phyloP scores from a whole-genome alignment of 2,113 vertebrate genomes.

The Chaetops frenatus region DNA sequence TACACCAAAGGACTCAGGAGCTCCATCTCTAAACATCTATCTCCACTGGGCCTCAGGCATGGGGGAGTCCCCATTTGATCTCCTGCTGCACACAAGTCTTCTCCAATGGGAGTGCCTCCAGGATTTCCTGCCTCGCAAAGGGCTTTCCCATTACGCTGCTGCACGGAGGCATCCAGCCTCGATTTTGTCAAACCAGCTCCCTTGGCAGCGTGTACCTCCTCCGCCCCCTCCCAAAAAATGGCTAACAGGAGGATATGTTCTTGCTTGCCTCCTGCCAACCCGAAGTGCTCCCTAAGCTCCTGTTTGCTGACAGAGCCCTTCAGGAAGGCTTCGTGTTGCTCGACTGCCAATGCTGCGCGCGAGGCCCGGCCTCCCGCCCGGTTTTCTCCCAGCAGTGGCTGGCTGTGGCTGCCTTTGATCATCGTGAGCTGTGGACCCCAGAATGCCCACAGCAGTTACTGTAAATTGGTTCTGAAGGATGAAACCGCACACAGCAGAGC shows the following conservation, averaged over 20 bases:
- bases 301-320: not conserved
- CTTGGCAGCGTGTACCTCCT: not conserved
- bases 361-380: not conserved
- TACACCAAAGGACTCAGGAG: not conserved
- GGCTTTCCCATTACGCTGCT: not conserved
- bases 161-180: not conserved
- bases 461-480: constrained; percentile 5
- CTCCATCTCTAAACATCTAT: not conserved
- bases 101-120: not conserved
- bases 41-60: not conserved
- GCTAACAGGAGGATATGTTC: not conserved
- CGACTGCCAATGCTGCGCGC: not conserved
- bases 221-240: not conserved
- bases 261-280: not conserved
- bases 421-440: not conserved
- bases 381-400: not conserved
- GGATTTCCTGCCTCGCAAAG: not conserved
- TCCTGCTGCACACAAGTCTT: not conserved
- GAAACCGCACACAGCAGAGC: not conserved
- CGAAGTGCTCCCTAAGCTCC: not conserved
- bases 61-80: constrained; percentile 17
- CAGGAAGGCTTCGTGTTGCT: not conserved
- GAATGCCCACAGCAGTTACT: not conserved
- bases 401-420: not conserved
- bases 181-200: not conserved